A percentile compares a stretch with the other conserved stretches of the same genome.
These are phyloP conservation scores for Bombus confusus DNA, from an alignment of 1,140 invertebrate genomes.

Conservation along the genomic window DNA sequence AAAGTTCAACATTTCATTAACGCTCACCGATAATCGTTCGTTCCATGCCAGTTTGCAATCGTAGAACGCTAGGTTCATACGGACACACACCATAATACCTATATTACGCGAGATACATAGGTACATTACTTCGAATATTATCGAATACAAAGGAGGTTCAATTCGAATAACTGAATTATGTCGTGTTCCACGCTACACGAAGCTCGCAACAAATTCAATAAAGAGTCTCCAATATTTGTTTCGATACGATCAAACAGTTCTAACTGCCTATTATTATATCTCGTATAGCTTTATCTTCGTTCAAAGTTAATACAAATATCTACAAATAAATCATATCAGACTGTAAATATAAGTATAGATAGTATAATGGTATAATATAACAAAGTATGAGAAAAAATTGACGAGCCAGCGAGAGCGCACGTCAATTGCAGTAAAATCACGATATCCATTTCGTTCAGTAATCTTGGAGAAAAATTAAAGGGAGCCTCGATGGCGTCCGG, in stretches of 20 bases:
- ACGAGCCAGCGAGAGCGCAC: background rate
- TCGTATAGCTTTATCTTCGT: background rate
- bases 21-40: background rate
- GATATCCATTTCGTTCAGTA: slow-evolving; percentile 34
- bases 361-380: background rate
- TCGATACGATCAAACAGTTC: background rate
- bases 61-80: background rate
- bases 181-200: background rate
- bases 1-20: slow-evolving; percentile 47
- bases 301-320: background rate
- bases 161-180: background rate
- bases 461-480: slow-evolving; percentile 58
- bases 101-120: background rate
- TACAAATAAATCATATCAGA: background rate
- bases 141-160: background rate
- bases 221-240: background rate
- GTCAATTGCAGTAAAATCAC: background rate
- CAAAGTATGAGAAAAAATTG: background rate
- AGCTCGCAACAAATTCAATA: background rate
- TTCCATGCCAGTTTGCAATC: background rate
- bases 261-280: background rate
- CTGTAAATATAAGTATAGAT: too few relatives aligned
- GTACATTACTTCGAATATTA: background rate
- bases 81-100: background rate
- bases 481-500: slow-evolving; percentile 40